phyloP scores from a whole-genome alignment of 2,888 invertebrate species.

The Drosophila vallismaia region DNA sequence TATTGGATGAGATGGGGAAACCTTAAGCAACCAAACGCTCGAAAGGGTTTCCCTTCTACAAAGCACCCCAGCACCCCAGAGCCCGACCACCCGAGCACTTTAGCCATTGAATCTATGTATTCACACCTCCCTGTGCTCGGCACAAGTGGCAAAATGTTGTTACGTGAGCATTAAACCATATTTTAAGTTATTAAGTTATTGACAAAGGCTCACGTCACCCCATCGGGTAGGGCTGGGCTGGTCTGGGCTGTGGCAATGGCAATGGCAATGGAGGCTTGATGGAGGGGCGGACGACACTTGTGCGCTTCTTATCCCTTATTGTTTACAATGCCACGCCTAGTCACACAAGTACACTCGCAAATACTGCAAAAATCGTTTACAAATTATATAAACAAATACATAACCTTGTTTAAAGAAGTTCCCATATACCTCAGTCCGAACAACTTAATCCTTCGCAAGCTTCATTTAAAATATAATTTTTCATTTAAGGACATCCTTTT shows the following conservation, averaged over 20 bases:
- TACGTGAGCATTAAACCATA: slow-evolving; percentile 78
- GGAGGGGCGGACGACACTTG: slow-evolving; percentile 63
- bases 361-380: slow-evolving; percentile 5
- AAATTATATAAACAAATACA: neutral
- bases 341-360: slow-evolving; percentile 20
- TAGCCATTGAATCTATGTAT: slow-evolving; percentile 34
- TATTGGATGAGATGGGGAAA: slow-evolving; percentile 28
- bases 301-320: slow-evolving; percentile 75
- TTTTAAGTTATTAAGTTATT: slow-evolving; percentile 81
- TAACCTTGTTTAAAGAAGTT: too few relatives aligned
- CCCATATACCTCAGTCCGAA: too few relatives aligned
- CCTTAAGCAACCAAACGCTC: slow-evolving; percentile 31
- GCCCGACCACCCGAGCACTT: neutral
- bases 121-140: slow-evolving; percentile 57
- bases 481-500: neutral
- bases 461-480: neutral
- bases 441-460: too few relatives aligned
- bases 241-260: slow-evolving; percentile 13
- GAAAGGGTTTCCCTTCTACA: slow-evolving; percentile 5
- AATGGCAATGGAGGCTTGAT: slow-evolving; percentile 9
- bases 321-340: slow-evolving; percentile 76
- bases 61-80: neutral
- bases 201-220: slow-evolving; percentile 76
- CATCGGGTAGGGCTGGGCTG: slow-evolving; percentile 33
- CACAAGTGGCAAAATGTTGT: slow-evolving; percentile 78